phyloP scores from a whole-genome alignment of 2,888 invertebrate genomes.

The Hesperia comma region DNA sequence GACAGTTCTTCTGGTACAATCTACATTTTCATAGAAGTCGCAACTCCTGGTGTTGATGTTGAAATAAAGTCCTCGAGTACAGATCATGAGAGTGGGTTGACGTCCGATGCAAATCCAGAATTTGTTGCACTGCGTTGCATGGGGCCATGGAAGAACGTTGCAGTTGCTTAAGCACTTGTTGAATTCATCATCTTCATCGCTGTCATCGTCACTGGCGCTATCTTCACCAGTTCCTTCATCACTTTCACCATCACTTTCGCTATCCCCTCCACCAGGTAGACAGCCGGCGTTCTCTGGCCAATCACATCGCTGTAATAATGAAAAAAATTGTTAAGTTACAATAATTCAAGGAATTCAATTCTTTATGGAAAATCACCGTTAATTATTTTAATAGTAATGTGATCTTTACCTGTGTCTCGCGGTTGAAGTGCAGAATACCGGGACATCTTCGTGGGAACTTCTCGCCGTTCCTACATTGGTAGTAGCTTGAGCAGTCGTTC shows the following conservation, averaged over 20 bases:
- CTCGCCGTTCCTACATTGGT: conserved; percentile 32
- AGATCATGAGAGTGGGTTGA: conserved; percentile 51
- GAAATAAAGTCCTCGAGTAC: conserved; percentile 70
- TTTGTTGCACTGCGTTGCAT: conserved; percentile 68
- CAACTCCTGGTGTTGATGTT: conserved; percentile 61
- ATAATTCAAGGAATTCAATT: background rate
- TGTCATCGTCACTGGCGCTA: background rate
- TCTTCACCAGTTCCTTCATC: conserved; percentile 20
- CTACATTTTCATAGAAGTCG: conserved; percentile 65
- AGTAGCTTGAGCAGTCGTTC: conserved; percentile 50
- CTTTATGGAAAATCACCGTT: background rate
- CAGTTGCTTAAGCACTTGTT: conserved; percentile 57
- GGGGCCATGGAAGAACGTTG: conserved; percentile 66
- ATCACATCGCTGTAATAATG: conserved; percentile 51
- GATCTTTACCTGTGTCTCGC: conserved; percentile 38
- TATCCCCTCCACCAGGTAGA: conserved; percentile 9
- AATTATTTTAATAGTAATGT: background rate
- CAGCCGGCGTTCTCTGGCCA: conserved; percentile 50
- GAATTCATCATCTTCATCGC: conserved; percentile 20
- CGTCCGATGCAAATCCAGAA: conserved; percentile 66
- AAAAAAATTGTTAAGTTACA: conserved; percentile 30
- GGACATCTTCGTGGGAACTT: conserved; percentile 43
- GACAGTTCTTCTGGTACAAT: conserved; percentile 52
- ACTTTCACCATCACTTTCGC: background rate
- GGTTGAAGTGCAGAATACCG: conserved; percentile 48